These are phyloP conservation scores for Lerista edwardsae DNA, from an alignment of 2,797 vertebrate genomes.

Conservation along the genomic window DNA sequence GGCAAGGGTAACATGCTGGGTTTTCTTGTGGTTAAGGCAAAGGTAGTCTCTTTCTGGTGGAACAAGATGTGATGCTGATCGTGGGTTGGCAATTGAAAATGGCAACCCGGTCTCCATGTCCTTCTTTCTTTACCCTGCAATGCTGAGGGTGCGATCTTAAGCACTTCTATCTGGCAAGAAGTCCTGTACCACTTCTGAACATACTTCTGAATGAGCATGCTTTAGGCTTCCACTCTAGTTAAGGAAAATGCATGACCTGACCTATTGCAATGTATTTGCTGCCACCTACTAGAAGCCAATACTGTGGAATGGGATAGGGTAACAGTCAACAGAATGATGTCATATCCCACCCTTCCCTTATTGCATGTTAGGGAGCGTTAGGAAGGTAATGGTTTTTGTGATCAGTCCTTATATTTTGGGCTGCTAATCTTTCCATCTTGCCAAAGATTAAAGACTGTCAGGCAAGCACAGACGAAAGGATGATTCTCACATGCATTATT, in stretches of 20 bases:
- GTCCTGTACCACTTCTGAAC: no score
- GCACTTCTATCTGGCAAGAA: no score
- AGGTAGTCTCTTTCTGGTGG: no score
- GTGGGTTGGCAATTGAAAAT: background rate
- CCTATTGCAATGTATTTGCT: background rate
- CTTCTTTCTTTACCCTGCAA: background rate
- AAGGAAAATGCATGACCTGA: background rate
- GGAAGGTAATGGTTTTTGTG: background rate
- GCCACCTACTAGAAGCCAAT: background rate
- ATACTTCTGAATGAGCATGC: background rate
- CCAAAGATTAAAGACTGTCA: slow-evolving; percentile 24
- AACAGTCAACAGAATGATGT: background rate
- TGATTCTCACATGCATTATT: background rate
- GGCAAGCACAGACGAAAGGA: slow-evolving; percentile 9
- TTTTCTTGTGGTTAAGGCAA: no score
- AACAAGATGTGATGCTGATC: background rate
- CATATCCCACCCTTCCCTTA: background rate
- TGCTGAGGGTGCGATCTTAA: no score
- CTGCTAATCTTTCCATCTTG: background rate
- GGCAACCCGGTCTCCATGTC: background rate
- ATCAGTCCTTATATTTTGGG: background rate
- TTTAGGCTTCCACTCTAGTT: no score
- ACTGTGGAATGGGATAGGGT: no score
- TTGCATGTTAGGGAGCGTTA: background rate
- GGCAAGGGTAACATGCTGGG: background rate